phyloP scores from a whole-genome alignment of 2,888 invertebrate species.

The Hypomecis atomaria region DNA sequence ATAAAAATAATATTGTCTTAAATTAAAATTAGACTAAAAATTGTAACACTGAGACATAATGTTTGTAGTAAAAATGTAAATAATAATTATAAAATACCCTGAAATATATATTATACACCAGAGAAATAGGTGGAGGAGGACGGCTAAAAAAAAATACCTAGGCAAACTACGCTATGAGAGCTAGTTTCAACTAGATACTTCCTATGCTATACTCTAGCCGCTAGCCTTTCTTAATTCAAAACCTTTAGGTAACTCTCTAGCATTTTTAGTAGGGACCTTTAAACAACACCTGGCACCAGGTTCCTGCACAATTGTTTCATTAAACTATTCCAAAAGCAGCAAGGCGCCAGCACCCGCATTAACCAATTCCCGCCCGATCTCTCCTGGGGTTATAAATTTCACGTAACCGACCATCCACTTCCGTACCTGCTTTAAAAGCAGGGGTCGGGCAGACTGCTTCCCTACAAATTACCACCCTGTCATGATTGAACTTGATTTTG shows the following conservation, averaged over 20 bases:
- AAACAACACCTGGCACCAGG: neutral
- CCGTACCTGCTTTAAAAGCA: constrained; percentile 72
- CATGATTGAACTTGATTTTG: constrained; percentile 52
- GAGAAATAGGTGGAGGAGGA: too few species aligned
- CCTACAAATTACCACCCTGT: constrained; percentile 57
- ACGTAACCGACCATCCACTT: constrained; percentile 76
- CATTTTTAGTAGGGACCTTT: neutral
- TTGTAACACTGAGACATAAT: too few species aligned
- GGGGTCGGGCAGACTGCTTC: constrained; percentile 55
- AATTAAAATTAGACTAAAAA: too few species aligned
- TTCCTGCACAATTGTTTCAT: constrained; percentile 2
- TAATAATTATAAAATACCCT: too few species aligned
- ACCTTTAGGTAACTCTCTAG: neutral
- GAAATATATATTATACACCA: too few species aligned
- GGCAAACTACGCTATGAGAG: too few species aligned
- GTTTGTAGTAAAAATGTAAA: too few species aligned
- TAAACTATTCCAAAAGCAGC: constrained; percentile 14
- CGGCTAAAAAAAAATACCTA: too few species aligned
- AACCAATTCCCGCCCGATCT: constrained; percentile 59
- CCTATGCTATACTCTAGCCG: too few species aligned
- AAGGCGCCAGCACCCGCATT: constrained; percentile 49
- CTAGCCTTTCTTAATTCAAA: neutral
- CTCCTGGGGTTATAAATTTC: constrained; percentile 57
- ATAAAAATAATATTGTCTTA: too few species aligned
- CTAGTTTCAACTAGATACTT: too few species aligned